Percentiles rank a stretch among this genome's conserved stretches.
These are phyloP conservation scores for Drosophila robusta DNA, from an alignment of 2,888 invertebrate genomes.

Conservation along the genomic window DNA sequence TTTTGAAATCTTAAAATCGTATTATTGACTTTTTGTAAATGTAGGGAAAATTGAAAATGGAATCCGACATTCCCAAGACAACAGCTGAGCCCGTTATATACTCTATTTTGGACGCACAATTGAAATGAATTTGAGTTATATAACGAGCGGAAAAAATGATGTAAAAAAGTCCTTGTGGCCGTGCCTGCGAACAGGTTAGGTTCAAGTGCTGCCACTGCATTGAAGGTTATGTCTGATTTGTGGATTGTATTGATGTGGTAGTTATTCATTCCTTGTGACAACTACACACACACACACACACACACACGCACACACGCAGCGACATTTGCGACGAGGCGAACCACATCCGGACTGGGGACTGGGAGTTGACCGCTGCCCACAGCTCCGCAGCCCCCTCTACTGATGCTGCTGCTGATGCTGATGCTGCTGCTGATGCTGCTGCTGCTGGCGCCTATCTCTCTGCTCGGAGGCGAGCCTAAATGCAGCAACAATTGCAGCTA, in stretches of 20 bases:
- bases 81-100: too few relatives aligned
- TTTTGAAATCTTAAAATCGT: too few relatives aligned
- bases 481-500: slow-evolving; percentile 74
- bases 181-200: slow-evolving; percentile 6
- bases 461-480: slow-evolving; percentile 73
- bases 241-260: slow-evolving; percentile 11
- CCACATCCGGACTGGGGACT: slow-evolving; percentile 53
- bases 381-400: slow-evolving; percentile 7
- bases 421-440: slow-evolving; percentile 23
- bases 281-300: background rate
- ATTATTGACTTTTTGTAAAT: too few relatives aligned
- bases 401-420: slow-evolving; percentile 9
- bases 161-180: slow-evolving; percentile 19
- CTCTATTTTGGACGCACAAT: too few relatives aligned
- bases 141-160: background rate
- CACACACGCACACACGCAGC: slow-evolving; percentile 2
- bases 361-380: slow-evolving; percentile 46
- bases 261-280: slow-evolving; percentile 34
- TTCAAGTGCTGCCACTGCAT: slow-evolving; percentile 5
- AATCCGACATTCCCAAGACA: too few relatives aligned
- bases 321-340: slow-evolving; percentile 54
- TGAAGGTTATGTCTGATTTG: slow-evolving; percentile 38
- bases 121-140: background rate
- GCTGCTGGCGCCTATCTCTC: slow-evolving; percentile 46
- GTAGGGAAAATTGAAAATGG: too few relatives aligned